phyloP scores from a whole-genome alignment of 2,797 vertebrate genomes.

The Rhyacichthys aspro region DNA sequence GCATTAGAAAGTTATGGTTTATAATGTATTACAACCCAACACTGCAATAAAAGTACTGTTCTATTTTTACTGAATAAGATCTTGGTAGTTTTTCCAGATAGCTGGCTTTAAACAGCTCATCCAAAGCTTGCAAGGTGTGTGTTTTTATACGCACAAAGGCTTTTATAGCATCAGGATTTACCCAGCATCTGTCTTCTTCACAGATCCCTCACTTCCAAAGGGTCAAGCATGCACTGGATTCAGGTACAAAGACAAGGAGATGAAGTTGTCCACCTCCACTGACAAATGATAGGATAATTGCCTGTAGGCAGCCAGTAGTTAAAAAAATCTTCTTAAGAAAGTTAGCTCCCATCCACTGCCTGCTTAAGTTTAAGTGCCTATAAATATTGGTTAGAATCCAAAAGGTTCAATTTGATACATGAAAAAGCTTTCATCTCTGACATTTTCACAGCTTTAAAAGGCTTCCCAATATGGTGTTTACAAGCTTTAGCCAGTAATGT shows the following conservation, averaged over 20 bases:
- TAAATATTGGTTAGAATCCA: slow-evolving; percentile 70
- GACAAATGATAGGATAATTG: slow-evolving; percentile 47
- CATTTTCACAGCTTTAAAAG: slow-evolving; percentile 55
- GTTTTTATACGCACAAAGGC: slow-evolving; percentile 45
- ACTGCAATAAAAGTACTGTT: slow-evolving; percentile 41
- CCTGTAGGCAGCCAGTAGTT: slow-evolving; percentile 52
- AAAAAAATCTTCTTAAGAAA: slow-evolving; percentile 59
- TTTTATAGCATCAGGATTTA: slow-evolving; percentile 55
- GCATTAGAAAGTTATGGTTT: slow-evolving; percentile 53
- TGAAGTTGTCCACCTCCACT: slow-evolving; percentile 59
- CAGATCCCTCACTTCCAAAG: slow-evolving; percentile 55
- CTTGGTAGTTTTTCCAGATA: slow-evolving; percentile 45
- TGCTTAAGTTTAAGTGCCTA: slow-evolving; percentile 60
- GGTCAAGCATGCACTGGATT: slow-evolving; percentile 74
- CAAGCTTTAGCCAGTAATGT: slow-evolving; percentile 36
- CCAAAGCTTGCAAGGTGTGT: slow-evolving; percentile 38
- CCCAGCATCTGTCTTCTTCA: slow-evolving; percentile 54
- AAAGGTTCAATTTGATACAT: slow-evolving; percentile 56
- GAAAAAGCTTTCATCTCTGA: slow-evolving; percentile 43
- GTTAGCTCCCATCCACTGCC: slow-evolving; percentile 35
- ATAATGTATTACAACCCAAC: slow-evolving; percentile 55
- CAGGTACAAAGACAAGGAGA: slow-evolving; percentile 58
- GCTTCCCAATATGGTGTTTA: slow-evolving; percentile 28
- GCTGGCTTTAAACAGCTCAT: slow-evolving; percentile 41
- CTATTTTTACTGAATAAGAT: slow-evolving; percentile 50